These are phyloP conservation scores for Rugalucina vietnamica DNA, from an alignment of 2,888 invertebrate genomes.

Conservation along the genomic window DNA sequence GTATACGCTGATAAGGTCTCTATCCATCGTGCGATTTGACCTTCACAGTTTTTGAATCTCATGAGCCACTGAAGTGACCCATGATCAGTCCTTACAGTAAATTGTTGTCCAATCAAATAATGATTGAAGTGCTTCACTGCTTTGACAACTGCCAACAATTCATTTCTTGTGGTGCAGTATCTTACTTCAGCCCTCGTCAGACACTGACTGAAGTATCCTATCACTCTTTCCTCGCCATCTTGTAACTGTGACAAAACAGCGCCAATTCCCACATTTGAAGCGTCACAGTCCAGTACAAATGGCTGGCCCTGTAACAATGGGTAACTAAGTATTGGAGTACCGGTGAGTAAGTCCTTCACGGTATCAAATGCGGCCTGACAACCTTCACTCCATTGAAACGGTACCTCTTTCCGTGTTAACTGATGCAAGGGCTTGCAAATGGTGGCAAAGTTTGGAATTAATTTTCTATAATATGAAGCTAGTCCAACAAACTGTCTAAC, in stretches of 20 bases:
- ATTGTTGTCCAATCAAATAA: background rate
- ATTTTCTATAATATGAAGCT: background rate
- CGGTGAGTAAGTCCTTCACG: background rate
- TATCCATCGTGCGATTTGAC: background rate
- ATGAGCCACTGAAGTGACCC: background rate
- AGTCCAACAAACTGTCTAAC: background rate
- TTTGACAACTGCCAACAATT: background rate
- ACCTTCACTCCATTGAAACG: background rate
- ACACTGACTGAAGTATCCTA: background rate
- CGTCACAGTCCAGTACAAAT: conserved; percentile 1
- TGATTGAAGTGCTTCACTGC: background rate
- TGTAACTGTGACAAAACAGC: background rate
- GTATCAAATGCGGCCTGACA: background rate
- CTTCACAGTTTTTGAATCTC: background rate
- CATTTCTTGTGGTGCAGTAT: background rate
- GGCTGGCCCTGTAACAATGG: background rate
- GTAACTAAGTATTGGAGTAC: background rate
- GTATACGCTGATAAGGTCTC: background rate
- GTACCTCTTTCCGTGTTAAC: background rate
- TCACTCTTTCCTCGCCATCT: conserved; percentile 2
- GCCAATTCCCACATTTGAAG: background rate
- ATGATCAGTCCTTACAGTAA: too few relatives aligned
- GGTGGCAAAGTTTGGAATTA: background rate
- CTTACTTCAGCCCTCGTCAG: background rate
- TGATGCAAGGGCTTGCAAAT: background rate